A percentile compares a stretch with the other conserved stretches of the same genome.
These are phyloP conservation scores for Orestias chungarensis DNA, from an alignment of 2,797 vertebrate species.

Conservation along the genomic window DNA sequence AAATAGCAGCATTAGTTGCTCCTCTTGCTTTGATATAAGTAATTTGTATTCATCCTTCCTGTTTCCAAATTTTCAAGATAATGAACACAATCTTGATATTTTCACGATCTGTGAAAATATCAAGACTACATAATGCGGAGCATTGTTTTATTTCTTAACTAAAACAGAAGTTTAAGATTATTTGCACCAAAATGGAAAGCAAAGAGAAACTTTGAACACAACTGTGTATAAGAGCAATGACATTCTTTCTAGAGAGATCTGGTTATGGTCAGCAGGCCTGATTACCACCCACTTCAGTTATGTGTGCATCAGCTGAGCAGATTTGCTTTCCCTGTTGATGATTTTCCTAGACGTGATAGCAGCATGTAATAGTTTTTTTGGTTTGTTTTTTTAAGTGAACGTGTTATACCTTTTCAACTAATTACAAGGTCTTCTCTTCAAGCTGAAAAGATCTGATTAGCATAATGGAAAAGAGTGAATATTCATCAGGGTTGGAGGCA, in stretches of 20 bases:
- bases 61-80: too few relatives aligned
- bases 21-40: background rate
- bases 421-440: conserved; percentile 43
- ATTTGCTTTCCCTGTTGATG: background rate
- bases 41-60: too few relatives aligned
- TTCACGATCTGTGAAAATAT: too few relatives aligned
- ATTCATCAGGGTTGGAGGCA: conserved; percentile 47
- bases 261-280: conserved; percentile 15
- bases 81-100: too few relatives aligned
- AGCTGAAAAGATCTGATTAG: conserved; percentile 45
- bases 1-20: background rate
- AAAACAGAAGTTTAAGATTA: background rate
- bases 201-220: background rate
- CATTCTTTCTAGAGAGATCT: background rate
- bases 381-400: conserved; percentile 3
- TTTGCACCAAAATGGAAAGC: background rate
- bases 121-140: background rate
- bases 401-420: conserved; percentile 39
- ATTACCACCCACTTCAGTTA: conserved; percentile 17
- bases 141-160: background rate
- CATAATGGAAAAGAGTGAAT: conserved; percentile 51
- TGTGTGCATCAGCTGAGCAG: background rate
- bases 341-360: background rate
- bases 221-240: conserved; percentile 1
- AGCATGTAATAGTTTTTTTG: background rate